Evolutionary conservation across 2,888 invertebrate genomes (phyloP).

Genomic region (Pachymerium ferrugineum): DNA sequence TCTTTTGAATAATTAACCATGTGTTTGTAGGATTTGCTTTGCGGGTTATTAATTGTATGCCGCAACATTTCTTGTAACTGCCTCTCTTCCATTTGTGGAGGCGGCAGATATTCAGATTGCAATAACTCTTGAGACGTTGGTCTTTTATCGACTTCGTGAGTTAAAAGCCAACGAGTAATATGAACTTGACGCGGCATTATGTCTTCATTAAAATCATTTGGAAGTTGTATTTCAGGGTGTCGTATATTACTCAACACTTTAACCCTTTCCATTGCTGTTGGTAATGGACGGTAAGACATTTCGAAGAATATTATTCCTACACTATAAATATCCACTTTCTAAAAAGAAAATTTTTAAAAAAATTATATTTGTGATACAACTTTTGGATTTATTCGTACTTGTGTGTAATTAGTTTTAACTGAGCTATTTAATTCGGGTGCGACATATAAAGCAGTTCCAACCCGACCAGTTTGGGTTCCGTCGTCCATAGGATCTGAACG

Average conservation of each 20-base stretch:
- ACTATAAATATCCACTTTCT: slow-evolving; percentile 72
- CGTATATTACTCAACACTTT: slow-evolving; percentile 69
- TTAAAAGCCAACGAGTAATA: slow-evolving; percentile 63
- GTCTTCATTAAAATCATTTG: slow-evolving; percentile 58
- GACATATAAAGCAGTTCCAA: slow-evolving; percentile 91
- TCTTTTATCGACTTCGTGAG: slow-evolving; percentile 74
- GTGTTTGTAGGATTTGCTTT: slow-evolving; percentile 67
- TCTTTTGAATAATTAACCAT: slow-evolving; percentile 41
- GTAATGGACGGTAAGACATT: slow-evolving; percentile 82
- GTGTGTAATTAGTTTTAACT: slow-evolving; percentile 53
- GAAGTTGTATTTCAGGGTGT: slow-evolving; percentile 63
- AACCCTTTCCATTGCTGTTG: slow-evolving; percentile 84
- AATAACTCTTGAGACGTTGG: slow-evolving; percentile 82
- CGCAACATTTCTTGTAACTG: slow-evolving; percentile 74
- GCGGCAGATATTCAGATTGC: slow-evolving; percentile 74
- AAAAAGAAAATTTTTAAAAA: slow-evolving; percentile 34
- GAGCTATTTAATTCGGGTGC: slow-evolving; percentile 81
- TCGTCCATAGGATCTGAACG: slow-evolving; percentile 35
- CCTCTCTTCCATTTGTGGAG: slow-evolving; percentile 77
- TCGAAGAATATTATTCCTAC: slow-evolving; percentile 89
- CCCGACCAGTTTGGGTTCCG: slow-evolving; percentile 62
- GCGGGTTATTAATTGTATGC: slow-evolving; percentile 73
- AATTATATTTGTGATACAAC: background rate
- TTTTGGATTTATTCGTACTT: slow-evolving; percentile 44
- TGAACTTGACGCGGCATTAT: slow-evolving; percentile 55